Base-by-base conservation (phyloP, 1,140 invertebrate species). In the Zaprionus taronus region DNA sequence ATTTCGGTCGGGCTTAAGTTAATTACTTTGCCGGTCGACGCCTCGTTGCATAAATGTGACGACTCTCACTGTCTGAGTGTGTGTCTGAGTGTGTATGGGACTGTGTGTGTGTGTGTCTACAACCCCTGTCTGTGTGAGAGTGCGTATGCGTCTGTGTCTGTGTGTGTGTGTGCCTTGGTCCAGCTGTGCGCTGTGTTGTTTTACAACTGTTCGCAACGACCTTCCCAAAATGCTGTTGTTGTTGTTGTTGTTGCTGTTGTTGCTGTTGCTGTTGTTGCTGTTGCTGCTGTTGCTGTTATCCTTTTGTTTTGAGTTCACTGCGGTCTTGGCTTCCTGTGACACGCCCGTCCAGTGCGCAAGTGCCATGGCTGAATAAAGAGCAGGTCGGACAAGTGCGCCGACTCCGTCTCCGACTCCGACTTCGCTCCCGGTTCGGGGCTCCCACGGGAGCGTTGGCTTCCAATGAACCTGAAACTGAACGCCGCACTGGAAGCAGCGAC, bases 141-240 rank as follows among this genome's bases (percentile, higher is more conserved):
- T 62, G 36, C 58, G 60, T 70, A 22, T 36, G 5, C 26, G 44
- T n/a, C n/a, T n/a, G n/a, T 51, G n/a, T 62, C 28, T 66, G 47
- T 62, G 57, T 73, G 55, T 73, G 55, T 77, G 53, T 70, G 53
- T 70, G 69, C 57, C 74, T 61, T 53, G 62, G 81, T 84, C 78
- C 84, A 89, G 84, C 84, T 89, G 84, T 83, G 83, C 77, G 77
- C 77, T 86, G 78, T 69, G 74, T 68, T 80, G 72, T 74, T 81
- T 81, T 80, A 89, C 84, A 89, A 89, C 84, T 89, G 84, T 89
- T 89, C 84, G 76, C 72, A 89, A 89, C 84, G 84, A 89, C 84
- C 84, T 89, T 89, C 84, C 85, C 85, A 64, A 90, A 89, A 89
- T 74, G 78, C 66, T 76, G 74, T 49, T 73, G 17, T 11, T 71